Percentiles rank a stretch among this genome's conserved stretches.
These are phyloP conservation scores for Naja naja DNA, from an alignment of 2,113 vertebrate species.

Conservation along the genomic window DNA sequence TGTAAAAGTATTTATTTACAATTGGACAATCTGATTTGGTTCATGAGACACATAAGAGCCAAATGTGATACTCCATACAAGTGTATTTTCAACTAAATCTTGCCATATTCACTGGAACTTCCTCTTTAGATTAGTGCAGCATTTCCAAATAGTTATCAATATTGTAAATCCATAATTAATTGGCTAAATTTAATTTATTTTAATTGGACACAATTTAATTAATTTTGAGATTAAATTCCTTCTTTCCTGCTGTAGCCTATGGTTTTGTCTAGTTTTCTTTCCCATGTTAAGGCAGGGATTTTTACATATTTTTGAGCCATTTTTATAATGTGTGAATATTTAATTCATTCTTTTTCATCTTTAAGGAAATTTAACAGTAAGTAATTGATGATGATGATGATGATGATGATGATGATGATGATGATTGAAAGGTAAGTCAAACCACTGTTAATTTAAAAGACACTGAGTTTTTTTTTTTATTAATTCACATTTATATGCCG, in stretches of 20 bases:
- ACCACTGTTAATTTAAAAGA: conserved; percentile 37
- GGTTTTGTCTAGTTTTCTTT: conserved; percentile 45
- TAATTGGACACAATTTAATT: not conserved
- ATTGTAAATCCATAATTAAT: conserved; percentile 41
- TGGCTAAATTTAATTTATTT: conserved; percentile 26
- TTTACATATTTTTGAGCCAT: not conserved
- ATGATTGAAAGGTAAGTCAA: conserved; percentile 42
- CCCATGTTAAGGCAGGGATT: not conserved
- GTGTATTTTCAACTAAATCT: not conserved
- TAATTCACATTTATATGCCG: too few species aligned
- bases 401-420: not conserved
- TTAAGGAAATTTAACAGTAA: not conserved
- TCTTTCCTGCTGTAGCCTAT: not conserved
- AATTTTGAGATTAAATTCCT: conserved; percentile 1
- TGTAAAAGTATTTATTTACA: not conserved
- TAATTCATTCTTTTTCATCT: not conserved
- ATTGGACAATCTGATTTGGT: too few species aligned
- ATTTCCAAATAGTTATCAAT: conserved; percentile 1
- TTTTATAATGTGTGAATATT: not conserved
- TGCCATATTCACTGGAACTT: not conserved
- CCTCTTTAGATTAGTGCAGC: not conserved
- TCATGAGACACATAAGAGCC: not conserved
- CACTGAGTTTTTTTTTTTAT: too few species aligned
- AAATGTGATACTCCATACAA: not conserved
- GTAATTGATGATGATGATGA: not conserved